Base-by-base conservation (phyloP, 2,797 vertebrate genomes). In the Oophaga sylvatica region DNA sequence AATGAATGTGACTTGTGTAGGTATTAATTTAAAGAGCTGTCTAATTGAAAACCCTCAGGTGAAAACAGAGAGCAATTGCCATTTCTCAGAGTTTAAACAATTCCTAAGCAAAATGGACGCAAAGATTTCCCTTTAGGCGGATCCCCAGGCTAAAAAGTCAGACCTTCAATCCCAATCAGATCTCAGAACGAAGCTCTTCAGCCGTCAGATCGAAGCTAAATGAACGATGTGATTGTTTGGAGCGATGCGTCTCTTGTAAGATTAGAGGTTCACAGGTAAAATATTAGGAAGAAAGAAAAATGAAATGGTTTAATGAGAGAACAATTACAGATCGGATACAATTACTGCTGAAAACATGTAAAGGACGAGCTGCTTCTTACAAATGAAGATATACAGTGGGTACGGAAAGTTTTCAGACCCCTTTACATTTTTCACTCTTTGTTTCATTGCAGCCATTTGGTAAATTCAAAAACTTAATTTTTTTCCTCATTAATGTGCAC, bases 11-110 rank as follows among this genome's bases (percentile, higher is more conserved):
- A 88, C 67, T 88, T 77, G 83, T 85, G 83, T 85, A 88, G 87
- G 83, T 81, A 85, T 85, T 85, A 6, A 85, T 88, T 88, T 85
- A 85, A 81, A 85, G 31, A 88, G 48, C 83, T 88, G 82, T 88
- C 87, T 88, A 88, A 88, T 85, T 85, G 82, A 84, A 81, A 65
- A 15, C 76, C 83, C 78, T 71, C 35, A 5, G 67, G 83, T 79
- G 53, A 75, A 81, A 45, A 59, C 82, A 84, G 59, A 71, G 68
- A 75, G 45, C 4, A 60, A 75, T 76, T 85, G 31, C 87, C 41
- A 84, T 88, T 80, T 53, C 57, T 76, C 56, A 67, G 83, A 19
- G 75, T 81, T 31, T 67, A 53, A 80, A 88, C 26, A 19, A 3
- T 67, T 81, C 29, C 19, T 81, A 70, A 88, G 63, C 31, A 76